Base-by-base conservation (phyloP, 92 coral and sea anemone genomes). In the Heliopora coerulea region DNA sequence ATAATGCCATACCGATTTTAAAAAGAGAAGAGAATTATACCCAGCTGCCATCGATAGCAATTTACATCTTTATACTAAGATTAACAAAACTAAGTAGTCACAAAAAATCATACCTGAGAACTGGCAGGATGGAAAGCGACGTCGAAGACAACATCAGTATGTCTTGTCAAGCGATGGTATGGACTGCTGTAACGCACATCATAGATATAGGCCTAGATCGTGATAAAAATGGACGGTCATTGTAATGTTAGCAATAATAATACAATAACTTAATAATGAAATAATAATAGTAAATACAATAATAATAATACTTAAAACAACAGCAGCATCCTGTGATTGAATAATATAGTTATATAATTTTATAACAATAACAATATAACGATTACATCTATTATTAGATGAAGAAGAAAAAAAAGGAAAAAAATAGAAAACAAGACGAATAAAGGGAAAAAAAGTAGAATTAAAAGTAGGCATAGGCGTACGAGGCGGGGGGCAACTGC, bases 101-200 rank as follows among this genome's bases (percentile, higher is more conserved):
- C n/a, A n/a, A 32, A 26, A 61, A 39, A 46, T 17, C 19, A 27
- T 73, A 93, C 98, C 98, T 93, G 95, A 28, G 91, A 89, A 41
- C 29, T 49, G 23, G 84, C 85, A 1, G 98, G 98, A 73, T 90
- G 95, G 49, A 93, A 89, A 5, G 91, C 89, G 26, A 93, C 98
- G 73, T 88, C 96, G 2, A 84, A 88, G 14, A 93, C 98, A 11
- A 88, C 95, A 46, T 93, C 98, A 21, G 95, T 89, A 37, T 93
- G 98, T 3, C 95, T 91, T 1, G 91, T 85, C 27, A 93, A 77
- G 24, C 98, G 98, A 65, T 87, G 89, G 60, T 93, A 87, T 70
- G 85, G 91, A 25, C 87, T 85, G 19, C 89, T 74, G 54, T 91
- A 91, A 59, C 98, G 96, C 58, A 93, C 81, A 79, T 93, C 98